Evolutionary conservation across 1,140 invertebrate genomes (phyloP), one percentile per base, ranked within the genome.

Genomic region (Microplitis demolitor): DNA sequence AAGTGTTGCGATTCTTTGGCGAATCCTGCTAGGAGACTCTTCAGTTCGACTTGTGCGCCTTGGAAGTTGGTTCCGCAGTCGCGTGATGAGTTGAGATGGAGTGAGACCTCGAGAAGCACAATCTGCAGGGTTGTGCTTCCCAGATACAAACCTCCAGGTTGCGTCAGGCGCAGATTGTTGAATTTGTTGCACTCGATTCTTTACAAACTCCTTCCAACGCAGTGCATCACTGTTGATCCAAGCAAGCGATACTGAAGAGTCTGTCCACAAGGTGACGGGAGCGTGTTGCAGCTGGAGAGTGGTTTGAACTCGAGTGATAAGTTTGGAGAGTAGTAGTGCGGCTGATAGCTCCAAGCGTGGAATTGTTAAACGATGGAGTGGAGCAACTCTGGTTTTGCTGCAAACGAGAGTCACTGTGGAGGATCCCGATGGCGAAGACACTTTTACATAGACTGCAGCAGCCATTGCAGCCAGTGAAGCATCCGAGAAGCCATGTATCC

Each of bases 401-500:
- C 35, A 13, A 5, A n/a, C 13, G 9, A 14, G 37, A 8, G 8
- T 14, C 5, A 66, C 16, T 24, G 31, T 37, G 33, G 11, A 33
- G 0, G 8, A 34, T 34, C 3, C 6, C 0, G 3, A 3, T 13
- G 31, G 9, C 13, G 33, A 11, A 34, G 5, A 2, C 60, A 64
- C 9, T 72, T 67, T 24, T n/a, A n/a, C n/a, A n/a, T n/a, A n/a
- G n/a, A n/a, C n/a, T n/a, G n/a, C n/a, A n/a, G n/a, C n/a, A n/a
- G 66, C 13, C 72, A 76, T 74, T n/a, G 75, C 72, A 2, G 66
- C 5, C 56, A 60, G 69, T 5, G 78, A 80, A 0, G 81, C 78
- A 69, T 84, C 83, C 4, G 76, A 74, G 69, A 84, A 85, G 16
- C 77, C 81, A 67, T 80, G 75, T 6, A 82, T 37, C 39, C 76